Evolutionary conservation across 2,888 invertebrate species (phyloP), one percentile per base, ranked within the genome.

Genomic region (Sisyra terminalis): DNA sequence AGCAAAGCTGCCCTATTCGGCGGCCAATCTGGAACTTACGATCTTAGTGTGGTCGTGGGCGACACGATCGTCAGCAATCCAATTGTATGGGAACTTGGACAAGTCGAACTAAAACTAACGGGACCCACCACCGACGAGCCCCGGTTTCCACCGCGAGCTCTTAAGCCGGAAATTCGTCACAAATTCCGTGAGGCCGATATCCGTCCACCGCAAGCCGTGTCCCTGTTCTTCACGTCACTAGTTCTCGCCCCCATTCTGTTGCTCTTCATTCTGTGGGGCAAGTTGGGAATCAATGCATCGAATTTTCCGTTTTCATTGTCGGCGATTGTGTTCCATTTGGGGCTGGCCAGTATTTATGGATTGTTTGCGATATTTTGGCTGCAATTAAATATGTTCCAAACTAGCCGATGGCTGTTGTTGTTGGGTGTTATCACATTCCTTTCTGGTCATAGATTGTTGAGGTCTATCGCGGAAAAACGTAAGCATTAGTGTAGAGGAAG

Each of bases 281-380:
- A 75, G 53, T 71, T 98, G 44, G 84, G 92, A 42, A 73, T 89
- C 48, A 97, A 96, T 65, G 66, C 94, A 31, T 71, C 75, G 9
- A 82, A 83, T 60, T 82, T 94, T 57, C 83, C 85, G 9, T 57
- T 82, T 44, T 73, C 81, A 17, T 61, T 82, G 42, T 79, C 81
- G 58, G 82, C 90, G n/a, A 59, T 93, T 38, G 71, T 84, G 32
- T 98, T 98, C 69, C 97, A 97, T 61, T 51, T 79, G 2, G 87
- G 93, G 45, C 73, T 97, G 32, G 89, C 81, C 59, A 86, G 72
- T 18, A 90, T 94, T 44, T 81, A 97, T 55, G 71, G 69, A 0
- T 73, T 98, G 43, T 97, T 94, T 67, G 79, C 75, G 42, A 63
- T 84, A 53, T 92, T 98, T 68, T 98, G 96, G 94, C 65, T 92